Base-by-base conservation (phyloP, 2,888 invertebrate genomes). In the Cheiracanthium punctorium region DNA sequence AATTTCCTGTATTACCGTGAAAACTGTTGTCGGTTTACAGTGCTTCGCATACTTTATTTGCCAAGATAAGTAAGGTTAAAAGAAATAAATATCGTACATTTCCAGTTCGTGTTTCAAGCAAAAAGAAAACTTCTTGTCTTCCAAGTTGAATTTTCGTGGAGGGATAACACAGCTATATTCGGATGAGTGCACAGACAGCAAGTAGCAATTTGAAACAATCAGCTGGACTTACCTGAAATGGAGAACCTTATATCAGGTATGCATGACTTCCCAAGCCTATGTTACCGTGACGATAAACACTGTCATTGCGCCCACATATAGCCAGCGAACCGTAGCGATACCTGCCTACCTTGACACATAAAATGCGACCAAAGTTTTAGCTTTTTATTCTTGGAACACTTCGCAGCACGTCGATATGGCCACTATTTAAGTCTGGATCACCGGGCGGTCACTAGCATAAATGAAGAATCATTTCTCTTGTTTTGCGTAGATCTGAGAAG, bases 201-300 rank as follows among this genome's bases (percentile, higher is more conserved):
- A 79, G 80, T 85, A 85, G 85, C 85, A 85, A 85, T 85, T 85
- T 85, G 80, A 85, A 85, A 85, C 85, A 85, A 85, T 85, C 85
- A 85, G 70, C 74, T 64, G 80, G 85, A 85, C 85, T 70, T 43
- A 52, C 80, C 70, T 80, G 85, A 85, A 85, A 85, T 80, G 75
- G 85, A 85, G 80, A 85, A 80, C 85, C 85, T 73, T 80, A 43
- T 80, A 85, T 85, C 85, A 85, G 80, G 74, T 85, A 85, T 85
- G 85, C 85, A 85, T 85, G 85, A 85, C 85, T 85, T 70, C n/a
- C 80, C 85, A 75, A 80, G 80, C 70, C 41, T 70, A 75, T 74
- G 80, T 70, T 80, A 75, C 85, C 80, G 71, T 80, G 80, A 80
- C 80, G 70, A 70, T 85, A 85, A 85, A 80, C 71, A 85, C 85